Evolutionary conservation across 2,888 invertebrate genomes (phyloP), one percentile per base, ranked within the genome.

Genomic region (Drepana falcataria): DNA sequence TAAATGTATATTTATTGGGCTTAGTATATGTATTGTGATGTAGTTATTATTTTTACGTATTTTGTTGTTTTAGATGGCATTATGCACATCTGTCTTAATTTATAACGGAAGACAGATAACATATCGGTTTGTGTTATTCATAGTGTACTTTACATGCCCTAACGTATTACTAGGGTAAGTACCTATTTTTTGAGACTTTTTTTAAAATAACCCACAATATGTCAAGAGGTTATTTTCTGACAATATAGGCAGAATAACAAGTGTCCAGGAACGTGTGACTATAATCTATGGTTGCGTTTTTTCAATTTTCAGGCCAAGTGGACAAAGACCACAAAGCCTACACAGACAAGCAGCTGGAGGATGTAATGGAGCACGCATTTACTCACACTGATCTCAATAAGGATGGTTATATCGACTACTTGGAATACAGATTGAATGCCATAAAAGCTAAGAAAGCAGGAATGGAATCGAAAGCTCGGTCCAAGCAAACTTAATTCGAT

Each of bases 391-490:
- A 96, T 72, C 72, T 90, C 35, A 94, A 96, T 73, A 88, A 92
- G 35, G 96, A 97, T 69, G 96, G 96, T 0, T 96, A 88, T 70
- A 92, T 97, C 44, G 94, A 93, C 62, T 95, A 94, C 71, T 65
- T 85, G 3, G 95, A 95, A 73, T 95, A 92, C 68, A 88, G 75
- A 49, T 52, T 82, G 3, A 87, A 75, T 48, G 71, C 77, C 35
- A 75, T 63, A 1, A 83, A 77, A 35, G 84, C 79, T 4, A 75
- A 71, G 44, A 44, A 9, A 54, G 41, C 21, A n/a, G 6, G 51
- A 41, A 54, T 61, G 37, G 53, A 56, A 7, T 9, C 6, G 3
- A 44, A 44, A 44, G 44, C 9, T 7, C 44, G 44, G 6, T 6
- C 9, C 6, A 9, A 9, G 6, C 9, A 44, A 59, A 0, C 59